Conservation (phyloP, 2,113 vertebrate species). For the Alethe diademata region DNA sequence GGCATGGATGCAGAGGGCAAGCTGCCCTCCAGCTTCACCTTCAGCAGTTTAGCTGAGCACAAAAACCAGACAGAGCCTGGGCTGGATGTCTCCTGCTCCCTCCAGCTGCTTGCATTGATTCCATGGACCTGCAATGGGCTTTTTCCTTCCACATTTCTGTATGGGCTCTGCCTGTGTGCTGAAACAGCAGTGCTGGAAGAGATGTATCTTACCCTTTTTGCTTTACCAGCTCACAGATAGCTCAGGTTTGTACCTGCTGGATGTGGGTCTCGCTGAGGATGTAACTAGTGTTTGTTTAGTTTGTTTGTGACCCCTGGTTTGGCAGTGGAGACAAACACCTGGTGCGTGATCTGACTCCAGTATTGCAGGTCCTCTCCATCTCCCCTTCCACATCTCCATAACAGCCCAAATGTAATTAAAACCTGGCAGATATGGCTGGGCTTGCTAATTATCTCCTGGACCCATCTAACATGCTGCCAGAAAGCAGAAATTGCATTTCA, state of each 20-base stretch:
- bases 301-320: neutral
- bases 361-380: neutral
- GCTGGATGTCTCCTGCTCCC: neutral
- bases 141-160: neutral
- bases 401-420: neutral
- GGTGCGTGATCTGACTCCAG: fast-evolving
- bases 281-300: neutral
- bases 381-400: neutral
- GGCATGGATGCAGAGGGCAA: neutral
- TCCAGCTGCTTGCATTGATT: neutral
- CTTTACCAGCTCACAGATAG: neutral
- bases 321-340: neutral
- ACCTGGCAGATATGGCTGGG: neutral
- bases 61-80: neutral
- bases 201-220: neutral
- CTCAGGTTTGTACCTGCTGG: neutral
- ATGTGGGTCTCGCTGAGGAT: neutral
- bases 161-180: neutral
- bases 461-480: neutral
- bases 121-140: neutral
- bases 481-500: neutral
- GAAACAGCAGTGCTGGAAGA: neutral
- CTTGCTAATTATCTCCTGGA: conserved; percentile 19
- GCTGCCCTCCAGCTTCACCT: neutral
- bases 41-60: neutral